phyloP scores from a whole-genome alignment of 2,888 invertebrate species.

The Mythimna albipuncta region DNA sequence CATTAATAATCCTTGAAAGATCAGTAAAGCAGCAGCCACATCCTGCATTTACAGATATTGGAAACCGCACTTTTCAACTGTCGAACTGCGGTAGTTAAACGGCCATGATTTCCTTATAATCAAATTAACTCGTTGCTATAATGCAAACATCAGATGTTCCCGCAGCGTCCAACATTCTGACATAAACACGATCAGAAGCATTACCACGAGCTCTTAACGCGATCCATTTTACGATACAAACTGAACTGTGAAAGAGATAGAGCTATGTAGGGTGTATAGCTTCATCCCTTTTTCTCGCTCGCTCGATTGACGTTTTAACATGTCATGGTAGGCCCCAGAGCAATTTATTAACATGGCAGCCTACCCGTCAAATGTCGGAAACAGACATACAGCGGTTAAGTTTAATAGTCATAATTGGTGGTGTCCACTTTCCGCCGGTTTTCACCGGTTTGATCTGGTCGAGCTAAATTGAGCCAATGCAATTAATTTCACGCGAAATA shows the following conservation, averaged over 20 bases:
- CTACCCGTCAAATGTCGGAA: constrained; percentile 59
- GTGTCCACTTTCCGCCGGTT: constrained; percentile 68
- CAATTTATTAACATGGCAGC: constrained; percentile 57
- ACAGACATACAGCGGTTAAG: constrained; percentile 65
- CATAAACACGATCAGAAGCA: constrained; percentile 12
- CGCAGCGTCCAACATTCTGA: not conserved
- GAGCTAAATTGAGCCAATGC: constrained; percentile 69
- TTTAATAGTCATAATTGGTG: constrained; percentile 76
- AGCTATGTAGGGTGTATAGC: no score
- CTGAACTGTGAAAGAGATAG: no score
- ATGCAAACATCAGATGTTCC: not conserved
- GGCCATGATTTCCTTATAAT: not conserved
- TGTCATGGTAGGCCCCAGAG: no score
- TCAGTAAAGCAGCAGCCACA: not conserved
- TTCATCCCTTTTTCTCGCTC: no score
- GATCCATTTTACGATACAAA: no score
- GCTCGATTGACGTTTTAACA: no score
- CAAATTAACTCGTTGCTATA: not conserved
- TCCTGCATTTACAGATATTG: not conserved
- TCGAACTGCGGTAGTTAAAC: not conserved
- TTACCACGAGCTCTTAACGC: no score
- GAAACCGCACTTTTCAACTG: not conserved
- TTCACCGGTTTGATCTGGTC: constrained; percentile 66
- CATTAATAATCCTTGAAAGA: not conserved
- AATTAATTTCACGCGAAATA: constrained; percentile 71